Evolutionary conservation across 1,140 invertebrate species (phyloP).

Genomic region (Pogonognathellus flavescens): DNA sequence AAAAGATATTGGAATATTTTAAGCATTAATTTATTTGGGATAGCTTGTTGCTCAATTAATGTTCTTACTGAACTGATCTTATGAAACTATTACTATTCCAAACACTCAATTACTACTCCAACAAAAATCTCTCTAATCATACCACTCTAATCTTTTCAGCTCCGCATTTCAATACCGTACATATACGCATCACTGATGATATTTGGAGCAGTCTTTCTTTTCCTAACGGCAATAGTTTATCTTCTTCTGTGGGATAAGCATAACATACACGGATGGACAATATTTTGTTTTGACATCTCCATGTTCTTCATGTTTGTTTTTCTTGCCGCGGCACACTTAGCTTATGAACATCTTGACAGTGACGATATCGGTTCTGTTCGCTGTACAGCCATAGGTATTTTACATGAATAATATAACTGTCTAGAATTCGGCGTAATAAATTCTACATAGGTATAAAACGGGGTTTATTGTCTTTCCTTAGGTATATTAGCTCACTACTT

Average conservation of each 20-base stretch:
- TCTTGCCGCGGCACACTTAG: not conserved
- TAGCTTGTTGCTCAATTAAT: too few species aligned
- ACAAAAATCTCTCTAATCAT: too few species aligned
- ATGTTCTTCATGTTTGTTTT: constrained; percentile 1
- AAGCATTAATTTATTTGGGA: too few species aligned
- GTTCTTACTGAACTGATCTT: too few species aligned
- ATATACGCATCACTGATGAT: not conserved
- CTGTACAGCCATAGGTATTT: not conserved
- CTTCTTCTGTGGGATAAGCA: constrained; percentile 8
- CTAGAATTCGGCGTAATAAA: too few species aligned
- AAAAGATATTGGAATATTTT: not conserved
- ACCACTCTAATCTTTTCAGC: too few species aligned
- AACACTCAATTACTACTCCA: too few species aligned
- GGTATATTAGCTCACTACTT: not conserved
- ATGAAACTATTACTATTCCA: too few species aligned
- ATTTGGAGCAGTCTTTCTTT: not conserved
- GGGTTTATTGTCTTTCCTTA: not conserved
- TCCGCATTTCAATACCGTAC: not conserved
- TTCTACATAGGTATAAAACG: too few species aligned
- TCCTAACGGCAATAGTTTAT: not conserved
- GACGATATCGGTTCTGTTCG: not conserved
- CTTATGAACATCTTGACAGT: not conserved
- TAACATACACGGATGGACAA: constrained; percentile 3
- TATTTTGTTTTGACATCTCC: not conserved
- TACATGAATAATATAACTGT: too few species aligned